A percentile compares a stretch with the other conserved stretches of the same genome.
Conservation (phyloP, 2,113 vertebrate genomes). For the Hemibates koningsi region DNA sequence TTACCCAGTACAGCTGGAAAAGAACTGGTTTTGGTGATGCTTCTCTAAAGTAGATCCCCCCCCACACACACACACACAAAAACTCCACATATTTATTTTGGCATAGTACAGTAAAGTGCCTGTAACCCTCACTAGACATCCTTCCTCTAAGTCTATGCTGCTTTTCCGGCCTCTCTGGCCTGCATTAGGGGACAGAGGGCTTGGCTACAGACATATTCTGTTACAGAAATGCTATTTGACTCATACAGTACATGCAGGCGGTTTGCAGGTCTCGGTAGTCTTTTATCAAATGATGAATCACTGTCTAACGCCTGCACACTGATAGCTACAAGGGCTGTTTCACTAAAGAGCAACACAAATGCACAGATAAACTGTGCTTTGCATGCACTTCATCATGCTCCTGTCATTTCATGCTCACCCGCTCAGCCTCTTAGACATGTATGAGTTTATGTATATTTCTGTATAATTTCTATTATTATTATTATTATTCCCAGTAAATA, state of each 20-base stretch:
- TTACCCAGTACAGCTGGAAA: not conserved
- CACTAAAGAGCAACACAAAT: not conserved
- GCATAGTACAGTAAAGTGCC: not conserved
- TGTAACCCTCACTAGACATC: not conserved
- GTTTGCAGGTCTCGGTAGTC: not conserved
- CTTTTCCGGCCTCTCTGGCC: not conserved
- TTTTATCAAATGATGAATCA: constrained; percentile 14
- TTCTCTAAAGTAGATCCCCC: not conserved
- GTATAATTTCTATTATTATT: not conserved
- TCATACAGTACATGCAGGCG: not conserved
- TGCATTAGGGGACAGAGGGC: not conserved
- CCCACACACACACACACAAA: rapidly evolving
- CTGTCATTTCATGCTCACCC: not conserved
- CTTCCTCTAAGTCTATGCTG: not conserved
- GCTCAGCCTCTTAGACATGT: not conserved
- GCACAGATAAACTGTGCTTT: not conserved
- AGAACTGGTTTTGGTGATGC: not conserved
- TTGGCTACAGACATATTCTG: not conserved
- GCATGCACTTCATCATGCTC: not conserved
- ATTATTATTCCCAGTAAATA: not conserved
- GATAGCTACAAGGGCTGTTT: not conserved
- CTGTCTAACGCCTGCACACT: not conserved
- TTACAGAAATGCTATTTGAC: not conserved
- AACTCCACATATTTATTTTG: not conserved
- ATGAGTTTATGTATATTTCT: not conserved